Percentiles rank a stretch among this genome's conserved stretches.
Conservation (phyloP, 2,888 invertebrate genomes). For the Pammene fasciana region DNA sequence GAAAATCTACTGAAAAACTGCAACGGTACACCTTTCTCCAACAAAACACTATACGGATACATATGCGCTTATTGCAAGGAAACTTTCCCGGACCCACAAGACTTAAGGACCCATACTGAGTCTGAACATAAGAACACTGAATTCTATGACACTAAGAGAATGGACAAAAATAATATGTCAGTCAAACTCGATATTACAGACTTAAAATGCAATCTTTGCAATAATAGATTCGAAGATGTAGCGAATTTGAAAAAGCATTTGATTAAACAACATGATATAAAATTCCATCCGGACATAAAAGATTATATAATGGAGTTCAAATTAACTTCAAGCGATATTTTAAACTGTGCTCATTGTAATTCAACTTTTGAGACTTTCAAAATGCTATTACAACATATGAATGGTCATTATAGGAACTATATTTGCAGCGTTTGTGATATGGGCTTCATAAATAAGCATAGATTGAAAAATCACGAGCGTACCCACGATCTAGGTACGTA, state of each 20-base stretch:
- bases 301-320: constrained; percentile 74
- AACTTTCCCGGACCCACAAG: constrained; percentile 52
- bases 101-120: constrained; percentile 57
- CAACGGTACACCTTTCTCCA: constrained; percentile 72
- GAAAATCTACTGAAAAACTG: constrained; percentile 69
- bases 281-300: constrained; percentile 65
- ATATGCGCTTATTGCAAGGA: constrained; percentile 70
- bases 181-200: constrained; percentile 74
- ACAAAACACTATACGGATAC: constrained; percentile 67
- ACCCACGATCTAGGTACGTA: constrained; percentile 68
- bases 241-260: constrained; percentile 63
- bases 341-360: constrained; percentile 68
- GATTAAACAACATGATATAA: constrained; percentile 60
- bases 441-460: constrained; percentile 71
- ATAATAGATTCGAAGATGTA: constrained; percentile 53
- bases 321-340: constrained; percentile 57
- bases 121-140: constrained; percentile 55
- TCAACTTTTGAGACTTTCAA: constrained; percentile 73
- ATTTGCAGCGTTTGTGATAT: constrained; percentile 71
- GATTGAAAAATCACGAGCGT: constrained; percentile 66
- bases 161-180: constrained; percentile 68
- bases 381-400: constrained; percentile 75
- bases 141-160: constrained; percentile 57
- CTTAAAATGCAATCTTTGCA: constrained; percentile 64
- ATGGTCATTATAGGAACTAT: constrained; percentile 72